Percentiles rank a stretch among this genome's conserved stretches.
Evolutionary conservation across 1,140 invertebrate genomes (phyloP).

Genomic region (Glossosoma conforme): DNA sequence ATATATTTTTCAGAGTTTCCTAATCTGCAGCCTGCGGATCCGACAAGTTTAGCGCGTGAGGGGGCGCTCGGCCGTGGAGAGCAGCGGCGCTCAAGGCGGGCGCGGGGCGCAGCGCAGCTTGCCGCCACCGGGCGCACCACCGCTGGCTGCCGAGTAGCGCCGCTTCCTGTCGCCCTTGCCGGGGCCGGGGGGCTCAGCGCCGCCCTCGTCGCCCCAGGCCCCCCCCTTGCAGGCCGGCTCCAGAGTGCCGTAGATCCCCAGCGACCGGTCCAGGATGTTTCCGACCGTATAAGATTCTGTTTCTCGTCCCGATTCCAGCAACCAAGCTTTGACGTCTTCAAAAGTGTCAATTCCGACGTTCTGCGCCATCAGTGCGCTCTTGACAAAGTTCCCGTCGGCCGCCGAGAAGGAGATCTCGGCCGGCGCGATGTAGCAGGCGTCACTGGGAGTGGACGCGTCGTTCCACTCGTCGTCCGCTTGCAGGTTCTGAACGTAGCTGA

Average conservation of each 20-base stretch:
- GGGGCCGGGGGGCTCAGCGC: slow-evolving; percentile 23
- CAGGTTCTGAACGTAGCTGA: slow-evolving; percentile 42
- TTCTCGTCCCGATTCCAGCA: background rate
- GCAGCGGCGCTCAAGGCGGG: slow-evolving; percentile 36
- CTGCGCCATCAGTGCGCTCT: slow-evolving; percentile 19
- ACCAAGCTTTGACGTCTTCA: background rate
- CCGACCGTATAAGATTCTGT: slow-evolving; percentile 19
- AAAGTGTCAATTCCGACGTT: background rate
- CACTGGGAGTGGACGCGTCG: slow-evolving; percentile 21
- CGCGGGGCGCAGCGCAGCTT: slow-evolving; percentile 34
- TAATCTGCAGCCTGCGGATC: background rate
- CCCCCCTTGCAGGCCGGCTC: slow-evolving; percentile 16
- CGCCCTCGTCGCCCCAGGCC: background rate
- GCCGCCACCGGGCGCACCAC: slow-evolving; percentile 32
- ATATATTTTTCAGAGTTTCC: slow-evolving; percentile 1
- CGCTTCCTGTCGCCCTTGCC: slow-evolving; percentile 40
- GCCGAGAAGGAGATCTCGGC: slow-evolving; percentile 22
- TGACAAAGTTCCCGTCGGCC: slow-evolving; percentile 24
- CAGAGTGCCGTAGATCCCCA: slow-evolving; percentile 33
- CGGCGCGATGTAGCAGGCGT: slow-evolving; percentile 20
- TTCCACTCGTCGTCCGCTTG: slow-evolving; percentile 28
- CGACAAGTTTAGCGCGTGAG: slow-evolving; percentile 40
- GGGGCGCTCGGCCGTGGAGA: slow-evolving; percentile 37
- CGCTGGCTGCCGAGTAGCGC: slow-evolving; percentile 37
- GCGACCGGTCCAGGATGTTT: slow-evolving; percentile 27